A percentile compares a stretch with the other conserved stretches of the same genome.
Evolutionary conservation across 2,113 vertebrate species (phyloP).

Genomic region (Aegithalos caudatus): DNA sequence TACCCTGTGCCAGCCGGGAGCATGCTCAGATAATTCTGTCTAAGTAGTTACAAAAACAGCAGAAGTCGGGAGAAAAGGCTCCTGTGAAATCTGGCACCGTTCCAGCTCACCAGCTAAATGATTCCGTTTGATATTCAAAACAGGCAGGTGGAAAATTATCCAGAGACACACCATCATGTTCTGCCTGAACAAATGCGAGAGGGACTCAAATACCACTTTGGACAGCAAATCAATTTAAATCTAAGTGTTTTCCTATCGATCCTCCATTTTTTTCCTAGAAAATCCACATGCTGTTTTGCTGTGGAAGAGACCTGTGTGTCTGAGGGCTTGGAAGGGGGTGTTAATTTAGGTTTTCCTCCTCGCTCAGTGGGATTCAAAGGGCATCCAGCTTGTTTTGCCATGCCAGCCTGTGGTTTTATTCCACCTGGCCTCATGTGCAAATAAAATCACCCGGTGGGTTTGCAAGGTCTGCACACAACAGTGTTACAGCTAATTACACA

Average conservation of each 20-base stretch:
- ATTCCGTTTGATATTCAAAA: slow-evolving; percentile 50
- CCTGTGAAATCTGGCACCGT: background rate
- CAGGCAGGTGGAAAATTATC: slow-evolving; percentile 57
- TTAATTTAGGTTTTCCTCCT: slow-evolving; percentile 1
- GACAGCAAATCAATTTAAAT: background rate
- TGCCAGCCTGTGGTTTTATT: background rate
- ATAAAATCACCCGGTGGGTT: background rate
- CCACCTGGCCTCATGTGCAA: background rate
- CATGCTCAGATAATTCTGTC: slow-evolving; percentile 19
- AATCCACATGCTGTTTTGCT: background rate
- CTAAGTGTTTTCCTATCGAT: background rate
- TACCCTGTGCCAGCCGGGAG: background rate
- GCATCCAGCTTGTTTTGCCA: background rate
- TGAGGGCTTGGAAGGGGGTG: background rate
- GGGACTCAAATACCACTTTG: slow-evolving; percentile 4
- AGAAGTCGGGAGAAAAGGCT: slow-evolving; percentile 15
- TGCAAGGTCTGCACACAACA: background rate
- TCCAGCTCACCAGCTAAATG: background rate
- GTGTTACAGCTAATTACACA: slow-evolving; percentile 19
- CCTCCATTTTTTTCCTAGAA: background rate
- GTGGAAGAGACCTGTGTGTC: background rate
- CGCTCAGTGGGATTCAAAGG: background rate
- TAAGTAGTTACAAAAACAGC: background rate
- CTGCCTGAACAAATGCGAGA: slow-evolving; percentile 23
- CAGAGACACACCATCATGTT: slow-evolving; percentile 1